Base-by-base conservation (phyloP, 2,113 vertebrate genomes). In the Dasyornis broadbenti region DNA sequence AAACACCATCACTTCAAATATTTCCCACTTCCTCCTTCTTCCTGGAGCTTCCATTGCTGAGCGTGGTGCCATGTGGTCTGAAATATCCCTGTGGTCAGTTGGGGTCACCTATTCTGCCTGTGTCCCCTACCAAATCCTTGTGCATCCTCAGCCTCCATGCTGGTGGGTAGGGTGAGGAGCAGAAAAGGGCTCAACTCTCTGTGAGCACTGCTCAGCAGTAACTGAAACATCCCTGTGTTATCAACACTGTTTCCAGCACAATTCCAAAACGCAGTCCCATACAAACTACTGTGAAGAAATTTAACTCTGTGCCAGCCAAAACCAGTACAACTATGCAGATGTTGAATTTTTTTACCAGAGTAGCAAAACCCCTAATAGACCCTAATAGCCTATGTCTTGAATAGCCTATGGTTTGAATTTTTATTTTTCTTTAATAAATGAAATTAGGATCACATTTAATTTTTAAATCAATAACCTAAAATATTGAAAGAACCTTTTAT, bases 1-100 rank as follows among this genome's bases (percentile, higher is more conserved):
- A 64, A 11, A 27, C 0, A 1, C 16, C 1, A 0, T 40, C 8
- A 65, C 3, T 6, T 12, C 0, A 0, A 79, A 33, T 0, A 0
- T 39, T 16, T 18, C 33, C 18, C 10, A 19, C 8, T 65, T 86
- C 12, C 7, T 70, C 8, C 50, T 57, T 19, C 14, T 72, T 49
- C 18, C 37, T 24, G 14, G 5, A 59, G 33, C 9, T 57, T 68
- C 35, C 31, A 23, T 15, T 59, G 33, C 28, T 59, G 35, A 54
- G 7, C 20, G 22, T 47, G 81, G 33, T 17, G 0, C 30, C 33
- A 12, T 12, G 12, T 8, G 20, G 9, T 28, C 24, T 75, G 60
- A 13, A 15, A 59, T 45, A 76, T 15, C 15, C 11, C 53, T 31
- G 1, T 24, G 27, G 10, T 44, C 53, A 44, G 1, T 1, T 8